These are phyloP conservation scores for Penaeus vannamei DNA, from an alignment of 1,140 invertebrate species.

Conservation along the genomic window DNA sequence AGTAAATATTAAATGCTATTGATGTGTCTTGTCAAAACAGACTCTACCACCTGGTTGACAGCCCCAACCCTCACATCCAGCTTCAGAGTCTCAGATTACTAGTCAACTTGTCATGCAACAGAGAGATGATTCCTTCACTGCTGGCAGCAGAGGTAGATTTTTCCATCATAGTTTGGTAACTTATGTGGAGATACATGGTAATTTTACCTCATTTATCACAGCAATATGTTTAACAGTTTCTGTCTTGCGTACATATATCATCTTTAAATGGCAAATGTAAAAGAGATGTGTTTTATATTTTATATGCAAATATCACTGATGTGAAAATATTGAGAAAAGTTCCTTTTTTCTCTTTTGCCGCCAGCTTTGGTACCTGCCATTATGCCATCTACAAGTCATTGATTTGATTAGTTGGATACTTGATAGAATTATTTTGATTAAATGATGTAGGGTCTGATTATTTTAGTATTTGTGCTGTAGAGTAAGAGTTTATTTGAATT, in stretches of 20 bases:
- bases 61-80: conserved; percentile 71
- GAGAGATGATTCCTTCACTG: conserved; percentile 77
- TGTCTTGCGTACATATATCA: not conserved
- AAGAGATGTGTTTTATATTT: no score
- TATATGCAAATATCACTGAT: no score
- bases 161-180: not conserved
- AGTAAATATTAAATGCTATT: not conserved
- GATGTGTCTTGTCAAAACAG: conserved; percentile 39
- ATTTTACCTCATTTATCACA: conserved; percentile 29
- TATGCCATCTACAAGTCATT: no score
- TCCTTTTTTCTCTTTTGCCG: no score
- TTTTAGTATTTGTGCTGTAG: no score
- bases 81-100: conserved; percentile 77
- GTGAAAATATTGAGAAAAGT: no score
- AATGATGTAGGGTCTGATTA: no score
- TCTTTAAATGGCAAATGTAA: no score
- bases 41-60: conserved; percentile 72
- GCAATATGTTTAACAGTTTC: not conserved
- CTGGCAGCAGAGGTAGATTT: conserved; percentile 77
- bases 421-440: no score
- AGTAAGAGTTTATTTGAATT: no score
- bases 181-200: conserved; percentile 17
- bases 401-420: no score
- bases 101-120: conserved; percentile 79
- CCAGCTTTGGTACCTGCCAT: no score